phyloP scores from a whole-genome alignment of 2,113 vertebrate genomes.

The Phaethornis superciliosus region DNA sequence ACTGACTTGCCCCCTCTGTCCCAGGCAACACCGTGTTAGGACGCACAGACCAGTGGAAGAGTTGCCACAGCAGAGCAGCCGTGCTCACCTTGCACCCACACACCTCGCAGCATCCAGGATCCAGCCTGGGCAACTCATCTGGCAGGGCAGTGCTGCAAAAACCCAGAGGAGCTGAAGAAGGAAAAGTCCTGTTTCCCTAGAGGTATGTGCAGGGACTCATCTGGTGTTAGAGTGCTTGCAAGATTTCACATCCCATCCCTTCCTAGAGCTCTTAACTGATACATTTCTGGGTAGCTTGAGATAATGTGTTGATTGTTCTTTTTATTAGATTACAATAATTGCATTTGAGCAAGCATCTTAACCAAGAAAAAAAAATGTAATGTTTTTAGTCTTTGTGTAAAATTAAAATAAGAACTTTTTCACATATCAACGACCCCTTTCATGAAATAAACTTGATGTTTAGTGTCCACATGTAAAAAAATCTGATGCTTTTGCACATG shows the following conservation, averaged over 20 bases:
- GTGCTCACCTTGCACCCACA: not conserved
- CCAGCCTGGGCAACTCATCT: not conserved
- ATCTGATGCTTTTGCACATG: not conserved
- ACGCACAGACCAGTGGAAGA: not conserved
- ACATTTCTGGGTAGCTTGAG: not conserved
- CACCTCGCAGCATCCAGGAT: not conserved
- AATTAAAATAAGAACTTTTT: not conserved
- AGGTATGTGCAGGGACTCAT: not conserved
- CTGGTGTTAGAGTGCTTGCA: not conserved
- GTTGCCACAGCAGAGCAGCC: not conserved
- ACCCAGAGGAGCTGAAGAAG: not conserved
- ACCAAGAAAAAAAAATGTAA: accelerated
- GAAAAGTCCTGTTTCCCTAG: not conserved
- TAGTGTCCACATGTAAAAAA: not conserved
- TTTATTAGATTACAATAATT: not conserved
- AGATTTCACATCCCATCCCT: not conserved
- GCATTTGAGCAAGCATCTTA: not conserved
- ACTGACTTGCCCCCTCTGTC: not conserved
- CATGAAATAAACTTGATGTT: not conserved
- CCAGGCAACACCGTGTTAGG: accelerated
- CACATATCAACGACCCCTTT: not conserved
- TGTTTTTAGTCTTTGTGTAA: not conserved
- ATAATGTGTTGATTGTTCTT: not conserved
- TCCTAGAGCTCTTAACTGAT: not conserved
- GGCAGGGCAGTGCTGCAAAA: not conserved